Base-by-base conservation (phyloP, 2,113 vertebrate species). In the Ctenodactylus gundi region DNA sequence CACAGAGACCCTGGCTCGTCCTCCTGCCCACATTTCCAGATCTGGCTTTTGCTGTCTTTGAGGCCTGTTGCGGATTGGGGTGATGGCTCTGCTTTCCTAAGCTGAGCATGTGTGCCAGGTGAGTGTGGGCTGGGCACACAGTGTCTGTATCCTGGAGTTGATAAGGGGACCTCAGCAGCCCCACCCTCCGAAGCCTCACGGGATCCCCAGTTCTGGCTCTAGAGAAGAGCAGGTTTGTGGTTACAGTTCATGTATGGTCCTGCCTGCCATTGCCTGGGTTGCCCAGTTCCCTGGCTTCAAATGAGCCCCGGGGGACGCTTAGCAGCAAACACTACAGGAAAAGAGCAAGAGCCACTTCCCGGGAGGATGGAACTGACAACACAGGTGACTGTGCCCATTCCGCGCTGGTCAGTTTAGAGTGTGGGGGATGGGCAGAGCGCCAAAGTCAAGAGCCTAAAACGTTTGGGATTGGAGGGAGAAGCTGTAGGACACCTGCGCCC, bases 291-390 rank as follows among this genome's bases (percentile, higher is more conserved):
- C 73, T 7, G 39, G 46, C 70, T 94, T 85, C 60, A 87, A 76
- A 89, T 70, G 94, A 93, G 90, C 51, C 94, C 85, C 85, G 5
- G 39, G 96, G 82, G 70, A 58, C 34, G 55, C 49, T 80, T 41
- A 62, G 57, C 49, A 83, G 88, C 64, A 89, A 95, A 78, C 82
- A 65, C 70, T 81, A 75, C 90, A 94, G 82, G 46, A 81, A 85
- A 84, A 84, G 85, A 95, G 77, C 94, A 78, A 93, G 72, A 44
- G 72, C 57, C n/a, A 55, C 29, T 93, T 58, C 60, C 20, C 20
- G 93, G 53, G 73, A 83, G 78, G 11, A 75, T 2, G 0, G 6
- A 6, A 51, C 5, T 41, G 73, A 60, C 77, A 67, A 21, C 95
- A 21, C 36, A 23, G 34, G 82, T 34, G 80, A 89, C 88, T 14